Evolutionary conservation across 2,888 invertebrate species (phyloP), one percentile per base, ranked within the genome.

Genomic region (Herminia tarsipennalis): DNA sequence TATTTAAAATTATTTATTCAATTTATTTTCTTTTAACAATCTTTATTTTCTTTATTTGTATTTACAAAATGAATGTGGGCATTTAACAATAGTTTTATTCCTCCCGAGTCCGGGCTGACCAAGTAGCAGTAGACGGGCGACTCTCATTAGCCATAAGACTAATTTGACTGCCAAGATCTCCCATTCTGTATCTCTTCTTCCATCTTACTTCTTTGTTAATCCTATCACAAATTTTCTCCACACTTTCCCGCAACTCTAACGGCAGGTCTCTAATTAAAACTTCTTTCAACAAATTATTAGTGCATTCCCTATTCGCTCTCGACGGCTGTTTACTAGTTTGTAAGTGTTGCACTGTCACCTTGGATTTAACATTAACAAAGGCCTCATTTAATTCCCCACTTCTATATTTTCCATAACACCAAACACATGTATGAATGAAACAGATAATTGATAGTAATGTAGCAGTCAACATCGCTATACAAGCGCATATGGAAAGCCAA

Each of bases 251-350:
- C 28, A 86, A 40, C 35, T 86, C 83, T 12, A 86, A 33, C 1
- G 88, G 88, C 38, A 88, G 59, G 38, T 85, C 79, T 28, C 74
- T 77, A 0, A 77, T 68, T 14, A 87, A 76, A 0, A 88, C 81
- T 32, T 88, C 83, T 13, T 68, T 79, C n/a, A 88, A 48, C 25
- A 88, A 63, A 8, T 65, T 59, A 50, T 83, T 76, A 5, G 70
- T 76, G 1, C 82, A 58, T 1, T 80, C 69, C 37, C 54, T 67
- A 17, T 76, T 70, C 0, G 73, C 53, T 2, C 8, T 25, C 2
- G 64, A 63, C 10, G 29, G 24, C 5, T n/a, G n/a, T n/a, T n/a
- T n/a, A n/a, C n/a, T n/a, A n/a, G n/a, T n/a, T n/a, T n/a, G n/a
- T n/a, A n/a, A n/a, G n/a, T n/a, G n/a, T n/a, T n/a, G n/a, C n/a